A percentile compares a stretch with the other conserved stretches of the same genome.
phyloP scores from a whole-genome alignment of 92 coral and sea anemone genomes.

The Palythoa heliodiscus region DNA sequence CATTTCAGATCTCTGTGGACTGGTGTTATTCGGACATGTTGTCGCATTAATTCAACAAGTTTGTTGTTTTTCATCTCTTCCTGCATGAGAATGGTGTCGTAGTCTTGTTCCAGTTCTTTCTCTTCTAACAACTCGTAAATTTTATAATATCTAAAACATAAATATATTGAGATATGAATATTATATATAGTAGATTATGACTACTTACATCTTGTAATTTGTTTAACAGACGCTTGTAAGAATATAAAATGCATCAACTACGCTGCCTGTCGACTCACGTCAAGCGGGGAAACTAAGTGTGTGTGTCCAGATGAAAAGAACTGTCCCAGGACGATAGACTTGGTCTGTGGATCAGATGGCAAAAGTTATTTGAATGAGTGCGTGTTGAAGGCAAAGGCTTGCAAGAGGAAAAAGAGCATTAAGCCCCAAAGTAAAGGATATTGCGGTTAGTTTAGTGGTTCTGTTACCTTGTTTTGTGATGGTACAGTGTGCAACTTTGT shows the following conservation, averaged over 20 bases:
- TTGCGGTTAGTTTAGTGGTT: constrained; percentile 70
- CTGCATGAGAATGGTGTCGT: too few relatives aligned
- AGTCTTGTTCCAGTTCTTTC: too few relatives aligned
- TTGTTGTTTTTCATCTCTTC: too few relatives aligned
- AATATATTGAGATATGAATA: background rate
- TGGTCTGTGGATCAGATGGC: constrained; percentile 92
- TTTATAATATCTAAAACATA: too few relatives aligned
- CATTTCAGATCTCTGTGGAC: too few relatives aligned
- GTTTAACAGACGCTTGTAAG: constrained; percentile 45
- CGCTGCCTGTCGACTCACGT: constrained; percentile 44
- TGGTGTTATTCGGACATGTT: too few relatives aligned
- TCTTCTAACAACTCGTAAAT: too few relatives aligned
- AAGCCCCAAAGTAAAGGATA: constrained; percentile 66
- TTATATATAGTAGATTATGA: background rate
- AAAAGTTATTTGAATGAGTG: constrained; percentile 85
- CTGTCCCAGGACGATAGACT: constrained; percentile 61
- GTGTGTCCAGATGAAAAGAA: constrained; percentile 31
- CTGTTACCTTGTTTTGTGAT: background rate
- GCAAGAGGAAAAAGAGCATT: constrained; percentile 65
- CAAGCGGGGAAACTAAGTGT: constrained; percentile 11
- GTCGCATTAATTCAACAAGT: too few relatives aligned
- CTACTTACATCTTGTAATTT: background rate
- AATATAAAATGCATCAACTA: constrained; percentile 33
- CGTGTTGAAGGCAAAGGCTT: constrained; percentile 79
- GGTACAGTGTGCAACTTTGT: too few relatives aligned